phyloP scores from a whole-genome alignment of 2,888 invertebrate species.

The Heteromyza rotundicornis region DNA sequence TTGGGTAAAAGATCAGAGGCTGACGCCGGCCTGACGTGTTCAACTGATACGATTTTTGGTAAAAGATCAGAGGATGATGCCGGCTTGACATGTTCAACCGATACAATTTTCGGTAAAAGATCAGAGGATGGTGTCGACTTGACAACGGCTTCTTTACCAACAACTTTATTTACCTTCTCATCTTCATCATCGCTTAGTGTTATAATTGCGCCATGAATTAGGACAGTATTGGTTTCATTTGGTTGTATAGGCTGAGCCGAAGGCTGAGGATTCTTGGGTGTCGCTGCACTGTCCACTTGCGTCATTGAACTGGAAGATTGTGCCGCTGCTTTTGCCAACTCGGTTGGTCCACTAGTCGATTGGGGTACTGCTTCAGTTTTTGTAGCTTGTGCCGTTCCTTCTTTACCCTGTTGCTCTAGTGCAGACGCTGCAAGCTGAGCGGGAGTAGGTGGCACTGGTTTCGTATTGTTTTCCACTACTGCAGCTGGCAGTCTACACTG shows the following conservation, averaged over 20 bases:
- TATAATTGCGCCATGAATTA: not conserved
- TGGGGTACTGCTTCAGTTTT: not conserved
- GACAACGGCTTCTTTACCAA: too few relatives aligned
- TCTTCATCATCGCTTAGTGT: conserved; percentile 7
- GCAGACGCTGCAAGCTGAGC: not conserved
- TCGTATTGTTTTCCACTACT: not conserved
- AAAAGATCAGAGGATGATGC: too few relatives aligned
- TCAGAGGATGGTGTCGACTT: too few relatives aligned
- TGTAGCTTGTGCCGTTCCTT: not conserved
- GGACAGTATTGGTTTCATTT: not conserved
- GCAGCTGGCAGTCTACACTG: not conserved
- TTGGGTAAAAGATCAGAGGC: too few relatives aligned
- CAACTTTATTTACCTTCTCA: not conserved
- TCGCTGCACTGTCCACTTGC: too few relatives aligned
- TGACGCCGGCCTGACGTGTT: too few relatives aligned
- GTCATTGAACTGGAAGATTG: too few relatives aligned
- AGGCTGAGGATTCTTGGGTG: not conserved
- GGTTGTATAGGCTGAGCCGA: not conserved
- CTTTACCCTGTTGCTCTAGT: not conserved
- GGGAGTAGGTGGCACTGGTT: not conserved
- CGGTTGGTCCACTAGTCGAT: not conserved
- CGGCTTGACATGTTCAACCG: too few relatives aligned
- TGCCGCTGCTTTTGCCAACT: too few relatives aligned
- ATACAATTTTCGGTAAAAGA: too few relatives aligned
- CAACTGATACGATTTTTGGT: too few relatives aligned